phyloP scores from a whole-genome alignment of 2,888 invertebrate genomes.

The Meliscaeva auricollis region DNA sequence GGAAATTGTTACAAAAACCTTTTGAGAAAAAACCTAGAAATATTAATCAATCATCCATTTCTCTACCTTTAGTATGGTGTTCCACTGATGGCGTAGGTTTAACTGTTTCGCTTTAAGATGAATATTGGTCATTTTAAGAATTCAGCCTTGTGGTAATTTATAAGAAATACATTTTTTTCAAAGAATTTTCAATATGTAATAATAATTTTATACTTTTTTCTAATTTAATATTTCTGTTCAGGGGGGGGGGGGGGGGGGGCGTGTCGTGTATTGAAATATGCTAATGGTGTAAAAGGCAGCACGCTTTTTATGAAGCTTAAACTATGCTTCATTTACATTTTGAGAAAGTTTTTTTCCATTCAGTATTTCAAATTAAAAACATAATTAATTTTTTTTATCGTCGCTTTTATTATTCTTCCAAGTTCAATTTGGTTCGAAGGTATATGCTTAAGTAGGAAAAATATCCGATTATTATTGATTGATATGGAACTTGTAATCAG shows the following conservation, averaged over 20 bases:
- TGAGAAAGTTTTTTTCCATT: constrained; percentile 60
- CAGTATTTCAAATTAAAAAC: constrained; percentile 64
- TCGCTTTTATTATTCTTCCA: background rate
- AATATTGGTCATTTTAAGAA: constrained; percentile 32
- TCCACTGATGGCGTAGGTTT: background rate
- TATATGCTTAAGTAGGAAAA: background rate
- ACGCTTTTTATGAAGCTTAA: constrained; percentile 51
- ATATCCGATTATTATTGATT: constrained; percentile 16
- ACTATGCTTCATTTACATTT: constrained; percentile 62
- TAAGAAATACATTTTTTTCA: background rate
- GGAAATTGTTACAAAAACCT: constrained; percentile 47
- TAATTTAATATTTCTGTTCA: constrained; percentile 25
- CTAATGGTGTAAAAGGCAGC: constrained; percentile 66
- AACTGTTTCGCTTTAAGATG: constrained; percentile 21
- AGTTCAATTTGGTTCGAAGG: constrained; percentile 26
- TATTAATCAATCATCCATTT: constrained; percentile 69
- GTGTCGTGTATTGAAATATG: constrained; percentile 37
- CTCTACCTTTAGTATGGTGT: constrained; percentile 27
- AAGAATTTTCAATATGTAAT: constrained; percentile 10
- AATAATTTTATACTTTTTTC: background rate
- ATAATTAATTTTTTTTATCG: constrained; percentile 39
- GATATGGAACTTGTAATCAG: constrained; percentile 5
- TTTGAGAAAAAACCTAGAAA: constrained; percentile 27
- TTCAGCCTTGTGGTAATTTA: constrained; percentile 49
- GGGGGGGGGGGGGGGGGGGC: no score